A percentile compares a stretch with the other conserved stretches of the same genome.
These are phyloP conservation scores for Okapia johnstoni DNA, from an alignment of 2,113 vertebrate genomes.

Conservation along the genomic window DNA sequence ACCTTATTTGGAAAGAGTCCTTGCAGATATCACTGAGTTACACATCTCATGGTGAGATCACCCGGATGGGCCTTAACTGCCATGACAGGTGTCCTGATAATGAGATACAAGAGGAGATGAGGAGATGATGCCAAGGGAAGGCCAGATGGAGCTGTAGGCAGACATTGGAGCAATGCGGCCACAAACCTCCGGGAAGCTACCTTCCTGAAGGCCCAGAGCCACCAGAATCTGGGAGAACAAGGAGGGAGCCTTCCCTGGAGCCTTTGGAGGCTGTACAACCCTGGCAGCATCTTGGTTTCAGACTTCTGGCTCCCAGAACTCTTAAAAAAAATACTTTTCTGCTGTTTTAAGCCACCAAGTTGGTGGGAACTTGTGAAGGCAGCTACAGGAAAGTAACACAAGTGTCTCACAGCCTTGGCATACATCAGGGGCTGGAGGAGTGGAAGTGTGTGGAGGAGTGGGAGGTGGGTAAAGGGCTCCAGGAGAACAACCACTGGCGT, in stretches of 20 bases:
- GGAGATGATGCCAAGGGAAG: not conserved
- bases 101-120: not conserved
- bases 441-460: too few relatives aligned
- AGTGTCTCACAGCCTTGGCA: not conserved
- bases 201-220: not conserved
- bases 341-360: not conserved
- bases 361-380: not conserved
- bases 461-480: not conserved
- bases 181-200: not conserved
- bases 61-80: not conserved
- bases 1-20: not conserved
- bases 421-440: not conserved
- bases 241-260: not conserved
- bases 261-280: too few relatives aligned
- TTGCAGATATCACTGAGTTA: not conserved
- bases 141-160: accelerated
- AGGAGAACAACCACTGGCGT: not conserved
- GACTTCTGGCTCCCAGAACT: not conserved
- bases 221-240: not conserved
- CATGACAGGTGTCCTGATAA: not conserved
- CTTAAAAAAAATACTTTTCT: not conserved
- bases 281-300: not conserved
- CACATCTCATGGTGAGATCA: not conserved
- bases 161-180: too few relatives aligned
- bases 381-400: not conserved